A percentile compares a stretch with the other conserved stretches of the same genome.
Evolutionary conservation across 2,113 vertebrate genomes (phyloP).

Genomic region (Gobiocypris rarus): DNA sequence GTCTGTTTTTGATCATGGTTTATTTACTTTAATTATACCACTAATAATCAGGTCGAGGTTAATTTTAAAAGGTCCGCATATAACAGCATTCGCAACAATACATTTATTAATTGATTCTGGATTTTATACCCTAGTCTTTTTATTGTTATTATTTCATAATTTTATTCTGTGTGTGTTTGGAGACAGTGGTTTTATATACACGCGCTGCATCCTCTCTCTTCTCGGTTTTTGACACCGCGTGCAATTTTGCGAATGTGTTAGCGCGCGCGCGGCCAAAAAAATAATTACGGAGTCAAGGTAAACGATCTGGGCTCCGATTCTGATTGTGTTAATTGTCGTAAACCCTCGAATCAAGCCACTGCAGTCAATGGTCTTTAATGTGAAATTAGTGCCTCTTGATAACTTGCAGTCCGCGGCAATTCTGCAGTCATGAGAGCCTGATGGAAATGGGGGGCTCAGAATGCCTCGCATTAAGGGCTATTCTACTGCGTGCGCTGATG

Average conservation of each 20-base stretch:
- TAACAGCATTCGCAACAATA: too few relatives aligned
- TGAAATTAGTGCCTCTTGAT: constrained; percentile 99
- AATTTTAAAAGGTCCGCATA: too few relatives aligned
- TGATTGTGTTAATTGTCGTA: constrained; percentile 99
- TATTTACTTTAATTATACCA: too few relatives aligned
- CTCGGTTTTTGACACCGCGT: constrained; percentile 73
- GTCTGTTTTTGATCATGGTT: too few relatives aligned
- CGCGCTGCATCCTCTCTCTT: constrained; percentile 33
- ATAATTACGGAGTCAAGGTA: constrained; percentile 98
- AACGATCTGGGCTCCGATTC: constrained; percentile 98
- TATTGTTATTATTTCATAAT: too few relatives aligned
- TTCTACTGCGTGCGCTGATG: constrained; percentile 67
- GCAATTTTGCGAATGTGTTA: constrained; percentile 69
- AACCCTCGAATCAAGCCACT: constrained; percentile 96
- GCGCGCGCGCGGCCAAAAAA: constrained; percentile 74
- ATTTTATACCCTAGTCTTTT: too few relatives aligned
- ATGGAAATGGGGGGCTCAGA: constrained; percentile 77
- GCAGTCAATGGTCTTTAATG: constrained; percentile 99
- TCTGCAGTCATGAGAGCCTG: constrained; percentile 95
- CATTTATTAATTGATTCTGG: too few relatives aligned
- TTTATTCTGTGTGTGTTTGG: neutral
- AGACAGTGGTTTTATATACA: neutral
- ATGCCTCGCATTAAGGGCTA: constrained; percentile 73
- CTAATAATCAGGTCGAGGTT: too few relatives aligned
- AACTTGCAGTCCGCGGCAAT: constrained; percentile 98